Conservation (phyloP, 1,140 invertebrate genomes). For the Chymomyza costata region DNA sequence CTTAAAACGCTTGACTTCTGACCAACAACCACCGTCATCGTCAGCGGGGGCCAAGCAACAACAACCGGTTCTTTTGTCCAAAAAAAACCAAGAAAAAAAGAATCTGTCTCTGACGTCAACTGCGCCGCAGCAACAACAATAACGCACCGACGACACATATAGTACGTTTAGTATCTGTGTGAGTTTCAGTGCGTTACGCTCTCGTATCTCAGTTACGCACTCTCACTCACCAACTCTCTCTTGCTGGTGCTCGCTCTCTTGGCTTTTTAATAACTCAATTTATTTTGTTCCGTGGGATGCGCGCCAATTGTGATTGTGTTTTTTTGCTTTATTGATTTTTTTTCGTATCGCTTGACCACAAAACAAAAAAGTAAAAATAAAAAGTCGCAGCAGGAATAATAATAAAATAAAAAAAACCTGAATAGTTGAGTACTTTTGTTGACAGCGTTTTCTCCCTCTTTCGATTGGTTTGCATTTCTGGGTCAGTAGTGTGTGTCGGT, state of each 20-base stretch:
- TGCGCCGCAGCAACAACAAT: conserved; percentile 23
- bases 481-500: conserved; percentile 18
- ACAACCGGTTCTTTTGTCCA: conserved; percentile 65
- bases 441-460: conserved; percentile 4
- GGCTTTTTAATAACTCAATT: conserved; percentile 38
- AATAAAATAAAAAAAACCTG: conserved; percentile 7
- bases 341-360: conserved; percentile 4
- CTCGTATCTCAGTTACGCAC: conserved; percentile 1
- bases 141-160: conserved; percentile 22
- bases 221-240: conserved; percentile 18
- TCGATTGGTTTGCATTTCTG: conserved; percentile 19
- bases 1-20: conserved; percentile 16
- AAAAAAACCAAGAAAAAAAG: conserved; percentile 41
- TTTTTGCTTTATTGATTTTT: conserved; percentile 28
- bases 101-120: conserved; percentile 65
- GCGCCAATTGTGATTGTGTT: conserved; percentile 43
- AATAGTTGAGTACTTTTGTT: too few relatives aligned
- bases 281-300: conserved; percentile 25
- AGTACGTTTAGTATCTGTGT: conserved; percentile 14
- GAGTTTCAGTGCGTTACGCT: conserved; percentile 18
- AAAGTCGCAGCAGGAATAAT: background rate
- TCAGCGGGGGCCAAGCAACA: conserved; percentile 10
- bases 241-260: conserved; percentile 4
- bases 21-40: conserved; percentile 33
- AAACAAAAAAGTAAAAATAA: background rate